Base-by-base conservation (phyloP, 92 coral and sea anemone species). In the Chrysogorgia sp. region DNA sequence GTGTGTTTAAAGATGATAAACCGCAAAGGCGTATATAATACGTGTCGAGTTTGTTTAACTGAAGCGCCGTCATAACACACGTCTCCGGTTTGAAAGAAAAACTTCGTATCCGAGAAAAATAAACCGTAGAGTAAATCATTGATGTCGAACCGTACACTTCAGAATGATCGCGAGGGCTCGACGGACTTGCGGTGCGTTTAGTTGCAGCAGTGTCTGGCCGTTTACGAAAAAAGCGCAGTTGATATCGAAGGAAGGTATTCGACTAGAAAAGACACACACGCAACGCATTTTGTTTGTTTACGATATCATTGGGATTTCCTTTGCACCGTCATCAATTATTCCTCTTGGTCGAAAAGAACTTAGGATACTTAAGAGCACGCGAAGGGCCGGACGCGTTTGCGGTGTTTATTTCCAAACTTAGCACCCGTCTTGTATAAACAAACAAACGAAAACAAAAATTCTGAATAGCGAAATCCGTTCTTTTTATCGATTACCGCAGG, bases 351-450 rank as follows among this genome's bases (percentile, higher is more conserved):
- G 1, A 25, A 28, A 49, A 19, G 72, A 34, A n/a, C 50, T 47
- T 6, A 47, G 2, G n/a, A 15, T 47, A 47, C 53, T 47, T 47
- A 15, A 47, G 53, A 7, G 72, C 76, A 30, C 76, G 34, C 41
- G 61, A 69, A 8, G 48, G n/a, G 41, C 76, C 76, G 76, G 76
- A 69, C 76, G 55, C 55, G 59, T 49, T 69, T 69, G 59, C 28
- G 60, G 31, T 67, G 34, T 69, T 69, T 69, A 45, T 15, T 23
- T 47, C 59, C 58, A 69, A 69, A 69, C 76, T 45, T 69, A 29
- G 72, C 72, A 37, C 53, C 26, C 22, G 19, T 47, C 59, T 69
- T 45, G 26, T 57, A 28, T 69, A 69, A 69, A 69, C 76, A 69
- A 69, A 69, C 59, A 69, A 69, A 69, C 40, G 59, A 55, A 69